phyloP scores from a whole-genome alignment of 2,888 invertebrate species.

The Oligia strigilis region DNA sequence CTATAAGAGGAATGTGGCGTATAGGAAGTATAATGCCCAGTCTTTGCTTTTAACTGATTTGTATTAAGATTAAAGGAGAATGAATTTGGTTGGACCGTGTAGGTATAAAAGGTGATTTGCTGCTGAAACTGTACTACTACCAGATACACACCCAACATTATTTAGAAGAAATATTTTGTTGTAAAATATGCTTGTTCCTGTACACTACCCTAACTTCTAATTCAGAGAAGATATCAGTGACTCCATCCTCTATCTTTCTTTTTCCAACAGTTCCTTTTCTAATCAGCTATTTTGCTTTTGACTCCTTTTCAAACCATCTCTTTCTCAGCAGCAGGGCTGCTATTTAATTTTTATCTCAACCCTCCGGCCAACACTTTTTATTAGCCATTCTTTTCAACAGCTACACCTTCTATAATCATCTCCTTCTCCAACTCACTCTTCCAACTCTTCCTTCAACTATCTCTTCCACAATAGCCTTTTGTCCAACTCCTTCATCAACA shows the following conservation, averaged over 20 bases:
- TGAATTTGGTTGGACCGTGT: constrained; percentile 45
- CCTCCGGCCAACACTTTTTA: background rate
- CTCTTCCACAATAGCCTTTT: background rate
- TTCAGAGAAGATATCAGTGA: background rate
- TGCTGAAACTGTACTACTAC: constrained; percentile 45
- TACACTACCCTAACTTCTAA: background rate
- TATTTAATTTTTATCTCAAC: too few species aligned
- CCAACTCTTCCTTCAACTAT: background rate
- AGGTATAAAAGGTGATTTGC: constrained; percentile 19
- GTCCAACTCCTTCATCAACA: background rate
- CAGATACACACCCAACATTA: constrained; percentile 13
- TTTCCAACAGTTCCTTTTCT: background rate
- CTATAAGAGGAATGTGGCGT: constrained; percentile 62
- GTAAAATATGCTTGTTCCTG: background rate
- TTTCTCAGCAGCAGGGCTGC: too few species aligned
- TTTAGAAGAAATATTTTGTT: background rate
- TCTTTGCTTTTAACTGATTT: constrained; percentile 62
- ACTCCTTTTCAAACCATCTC: background rate
- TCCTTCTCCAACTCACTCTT: too few species aligned
- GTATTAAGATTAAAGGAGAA: constrained; percentile 52
- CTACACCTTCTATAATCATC: too few species aligned
- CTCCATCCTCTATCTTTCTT: background rate
- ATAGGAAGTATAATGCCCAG: constrained; percentile 64
- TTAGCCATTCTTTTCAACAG: background rate
- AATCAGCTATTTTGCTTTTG: background rate